A percentile compares a stretch with the other conserved stretches of the same genome.
Evolutionary conservation across 2,113 vertebrate species (phyloP).

Genomic region (Hippocampus zosterae): DNA sequence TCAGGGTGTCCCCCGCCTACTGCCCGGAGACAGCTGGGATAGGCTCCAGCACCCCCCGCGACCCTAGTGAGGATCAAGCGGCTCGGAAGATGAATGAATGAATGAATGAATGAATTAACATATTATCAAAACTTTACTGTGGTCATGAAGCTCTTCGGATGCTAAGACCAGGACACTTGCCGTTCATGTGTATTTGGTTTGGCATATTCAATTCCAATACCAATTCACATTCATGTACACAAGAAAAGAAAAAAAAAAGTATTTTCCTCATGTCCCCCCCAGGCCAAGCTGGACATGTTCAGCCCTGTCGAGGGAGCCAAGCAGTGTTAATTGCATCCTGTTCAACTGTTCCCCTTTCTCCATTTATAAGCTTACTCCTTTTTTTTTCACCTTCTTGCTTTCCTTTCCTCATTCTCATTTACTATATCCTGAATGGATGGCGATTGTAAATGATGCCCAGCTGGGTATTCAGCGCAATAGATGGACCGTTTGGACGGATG

Average conservation of each 20-base stretch:
- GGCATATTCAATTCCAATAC: background rate
- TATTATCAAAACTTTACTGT: background rate
- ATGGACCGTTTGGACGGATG: background rate
- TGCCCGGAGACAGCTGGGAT: too few relatives aligned
- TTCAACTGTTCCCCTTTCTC: background rate
- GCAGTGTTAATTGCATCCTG: constrained; percentile 42
- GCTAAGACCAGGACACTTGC: background rate
- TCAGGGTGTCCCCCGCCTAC: too few relatives aligned
- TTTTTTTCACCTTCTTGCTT: background rate
- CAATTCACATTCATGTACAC: background rate
- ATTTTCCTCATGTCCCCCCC: constrained; percentile 18
- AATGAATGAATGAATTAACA: too few relatives aligned
- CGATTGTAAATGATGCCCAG: background rate
- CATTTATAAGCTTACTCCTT: background rate
- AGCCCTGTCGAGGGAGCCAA: constrained; percentile 23
- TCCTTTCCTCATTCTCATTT: background rate
- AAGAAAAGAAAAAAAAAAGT: background rate
- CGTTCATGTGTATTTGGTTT: background rate
- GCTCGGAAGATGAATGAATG: too few relatives aligned
- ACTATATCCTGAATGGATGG: background rate
- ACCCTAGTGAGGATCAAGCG: too few relatives aligned
- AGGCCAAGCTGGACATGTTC: constrained; percentile 26
- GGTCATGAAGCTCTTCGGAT: background rate
- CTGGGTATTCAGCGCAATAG: too few relatives aligned
- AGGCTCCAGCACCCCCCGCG: too few relatives aligned